A percentile compares a stretch with the other conserved stretches of the same genome.
phyloP scores from a whole-genome alignment of 2,797 vertebrate genomes.

The Ctenosaura bakeri region DNA sequence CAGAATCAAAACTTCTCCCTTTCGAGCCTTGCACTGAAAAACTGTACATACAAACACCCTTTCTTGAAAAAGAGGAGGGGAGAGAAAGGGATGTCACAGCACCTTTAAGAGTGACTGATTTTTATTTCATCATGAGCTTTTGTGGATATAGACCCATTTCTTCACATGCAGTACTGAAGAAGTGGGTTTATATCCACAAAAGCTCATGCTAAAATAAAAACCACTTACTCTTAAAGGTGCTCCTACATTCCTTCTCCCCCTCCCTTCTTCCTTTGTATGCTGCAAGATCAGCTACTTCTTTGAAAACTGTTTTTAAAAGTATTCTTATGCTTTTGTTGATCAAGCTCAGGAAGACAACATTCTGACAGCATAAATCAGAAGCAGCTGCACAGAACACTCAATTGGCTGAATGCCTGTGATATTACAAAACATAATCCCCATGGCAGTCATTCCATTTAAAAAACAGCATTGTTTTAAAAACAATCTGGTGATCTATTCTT shows the following conservation, averaged over 20 bases:
- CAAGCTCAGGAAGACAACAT: neutral
- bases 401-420: neutral
- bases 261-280: too few species aligned
- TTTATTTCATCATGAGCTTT: too few species aligned
- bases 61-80: neutral
- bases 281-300: too few species aligned
- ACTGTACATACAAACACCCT: neutral
- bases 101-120: too few species aligned
- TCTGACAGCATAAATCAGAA: neutral
- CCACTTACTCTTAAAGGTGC: too few species aligned
- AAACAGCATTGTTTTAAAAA: neutral
- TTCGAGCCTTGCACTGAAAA: too few species aligned
- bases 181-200: too few species aligned
- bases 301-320: neutral
- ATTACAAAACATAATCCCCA: neutral
- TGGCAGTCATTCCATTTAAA: neutral
- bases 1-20: neutral
- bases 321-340: neutral
- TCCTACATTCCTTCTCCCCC: too few species aligned
- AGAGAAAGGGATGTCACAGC: too few species aligned
- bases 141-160: too few species aligned
- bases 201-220: too few species aligned
- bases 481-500: neutral
- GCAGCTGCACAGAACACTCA: neutral
- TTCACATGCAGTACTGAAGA: too few species aligned